phyloP scores from a whole-genome alignment of 2,888 invertebrate species.

The Apeira syringaria region DNA sequence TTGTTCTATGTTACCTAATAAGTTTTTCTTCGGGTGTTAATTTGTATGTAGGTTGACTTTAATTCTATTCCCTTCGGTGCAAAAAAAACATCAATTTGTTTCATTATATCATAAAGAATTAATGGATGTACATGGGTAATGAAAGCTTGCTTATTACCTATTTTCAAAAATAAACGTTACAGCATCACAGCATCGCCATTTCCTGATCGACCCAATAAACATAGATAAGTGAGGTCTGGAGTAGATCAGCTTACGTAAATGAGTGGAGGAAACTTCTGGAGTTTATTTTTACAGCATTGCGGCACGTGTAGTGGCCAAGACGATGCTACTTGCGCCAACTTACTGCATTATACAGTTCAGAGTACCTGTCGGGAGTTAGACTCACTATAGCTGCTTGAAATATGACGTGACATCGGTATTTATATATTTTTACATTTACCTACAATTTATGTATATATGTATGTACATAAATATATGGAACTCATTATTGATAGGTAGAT shows the following conservation, averaged over 20 bases:
- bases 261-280: slow-evolving; percentile 46
- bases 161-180: slow-evolving; percentile 62
- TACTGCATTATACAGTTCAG: slow-evolving; percentile 23
- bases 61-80: no score
- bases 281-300: slow-evolving; percentile 70
- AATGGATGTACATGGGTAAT: no score
- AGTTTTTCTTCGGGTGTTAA: no score
- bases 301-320: slow-evolving; percentile 41
- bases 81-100: no score
- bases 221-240: slow-evolving; percentile 62
- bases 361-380: slow-evolving; percentile 3
- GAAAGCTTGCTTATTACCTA: no score
- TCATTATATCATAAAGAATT: no score
- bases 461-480: no score
- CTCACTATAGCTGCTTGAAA: neutral
- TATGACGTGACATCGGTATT: neutral
- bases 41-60: no score
- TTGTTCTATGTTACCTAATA: no score
- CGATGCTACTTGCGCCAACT: slow-evolving; percentile 25
- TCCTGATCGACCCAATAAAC: slow-evolving; percentile 73
- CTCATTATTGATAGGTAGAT: no score
- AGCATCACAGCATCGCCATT: slow-evolving; percentile 55
- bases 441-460: no score
- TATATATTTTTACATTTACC: no score
- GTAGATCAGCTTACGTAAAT: slow-evolving; percentile 63